phyloP scores from a whole-genome alignment of 1,140 invertebrate species.

The Neodiprion virginianus region DNA sequence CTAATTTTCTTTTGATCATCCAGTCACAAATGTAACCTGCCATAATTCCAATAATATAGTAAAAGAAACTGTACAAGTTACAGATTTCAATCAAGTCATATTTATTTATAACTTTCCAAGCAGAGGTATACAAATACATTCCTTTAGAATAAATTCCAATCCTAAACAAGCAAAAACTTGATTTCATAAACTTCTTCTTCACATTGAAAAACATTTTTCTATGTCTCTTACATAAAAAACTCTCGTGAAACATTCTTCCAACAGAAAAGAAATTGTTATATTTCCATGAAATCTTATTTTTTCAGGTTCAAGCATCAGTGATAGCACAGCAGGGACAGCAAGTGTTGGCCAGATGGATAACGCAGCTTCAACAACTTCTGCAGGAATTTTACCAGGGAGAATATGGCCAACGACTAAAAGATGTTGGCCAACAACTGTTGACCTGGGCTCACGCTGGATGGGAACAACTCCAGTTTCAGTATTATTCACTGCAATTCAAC shows the following conservation, averaged over 20 bases:
- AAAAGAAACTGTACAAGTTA: too few species aligned
- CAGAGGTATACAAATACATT: too few species aligned
- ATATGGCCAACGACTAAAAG: slow-evolving; percentile 47
- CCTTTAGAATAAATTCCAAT: neutral
- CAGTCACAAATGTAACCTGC: neutral
- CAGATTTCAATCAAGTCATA: too few species aligned
- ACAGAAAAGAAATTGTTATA: too few species aligned
- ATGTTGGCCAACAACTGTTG: slow-evolving; percentile 41
- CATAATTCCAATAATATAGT: too few species aligned
- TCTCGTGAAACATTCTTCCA: too few species aligned
- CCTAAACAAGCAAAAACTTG: too few species aligned
- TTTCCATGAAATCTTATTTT: too few species aligned
- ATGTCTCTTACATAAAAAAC: too few species aligned
- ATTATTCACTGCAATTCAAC: slow-evolving; percentile 45
- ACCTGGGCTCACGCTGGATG: slow-evolving; percentile 43
- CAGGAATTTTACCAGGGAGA: slow-evolving; percentile 50
- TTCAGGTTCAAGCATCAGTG: slow-evolving; percentile 54
- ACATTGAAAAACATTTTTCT: too few species aligned
- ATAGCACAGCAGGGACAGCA: slow-evolving; percentile 54
- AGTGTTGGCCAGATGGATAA: slow-evolving; percentile 44
- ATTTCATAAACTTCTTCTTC: too few species aligned
- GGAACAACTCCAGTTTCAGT: slow-evolving; percentile 46
- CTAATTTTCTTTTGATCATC: slow-evolving; percentile 7
- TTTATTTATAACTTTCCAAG: too few species aligned
- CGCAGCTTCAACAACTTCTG: slow-evolving; percentile 44